phyloP scores from a whole-genome alignment of 2,113 vertebrate species.

The Phaethornis superciliosus region DNA sequence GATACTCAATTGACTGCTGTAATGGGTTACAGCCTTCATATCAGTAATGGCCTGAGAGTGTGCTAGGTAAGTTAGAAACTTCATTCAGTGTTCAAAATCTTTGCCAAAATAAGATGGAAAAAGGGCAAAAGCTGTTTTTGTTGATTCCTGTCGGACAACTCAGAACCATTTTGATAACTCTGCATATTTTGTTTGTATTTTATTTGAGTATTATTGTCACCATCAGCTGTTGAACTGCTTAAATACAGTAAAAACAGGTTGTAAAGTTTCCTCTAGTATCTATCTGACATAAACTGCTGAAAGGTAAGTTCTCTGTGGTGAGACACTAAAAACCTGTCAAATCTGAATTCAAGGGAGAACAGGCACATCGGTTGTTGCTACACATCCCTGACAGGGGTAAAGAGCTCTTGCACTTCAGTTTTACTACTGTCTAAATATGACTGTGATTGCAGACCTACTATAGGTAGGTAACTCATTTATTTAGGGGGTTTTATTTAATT shows the following conservation, averaged over 20 bases:
- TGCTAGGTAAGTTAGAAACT: background rate
- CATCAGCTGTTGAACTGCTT: background rate
- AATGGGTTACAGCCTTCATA: background rate
- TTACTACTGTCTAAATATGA: background rate
- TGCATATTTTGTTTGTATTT: background rate
- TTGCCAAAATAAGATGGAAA: background rate
- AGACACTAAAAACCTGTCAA: background rate
- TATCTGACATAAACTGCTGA: background rate
- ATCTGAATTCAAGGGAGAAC: background rate
- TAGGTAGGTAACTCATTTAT: background rate
- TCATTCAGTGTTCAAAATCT: background rate
- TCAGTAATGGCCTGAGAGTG: background rate
- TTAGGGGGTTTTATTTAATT: background rate
- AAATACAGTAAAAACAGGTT: background rate
- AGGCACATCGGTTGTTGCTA: background rate
- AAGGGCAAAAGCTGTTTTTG: background rate
- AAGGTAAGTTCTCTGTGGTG: background rate
- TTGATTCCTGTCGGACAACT: background rate
- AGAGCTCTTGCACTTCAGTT: background rate
- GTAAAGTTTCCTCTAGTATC: background rate
- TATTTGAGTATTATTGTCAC: background rate
- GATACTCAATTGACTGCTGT: background rate
- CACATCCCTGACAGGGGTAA: background rate
- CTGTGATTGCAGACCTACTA: background rate
- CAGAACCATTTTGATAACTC: background rate